Evolutionary conservation across 2,888 invertebrate species (phyloP), one percentile per base, ranked within the genome.

Genomic region (Ametastegia equiseti): DNA sequence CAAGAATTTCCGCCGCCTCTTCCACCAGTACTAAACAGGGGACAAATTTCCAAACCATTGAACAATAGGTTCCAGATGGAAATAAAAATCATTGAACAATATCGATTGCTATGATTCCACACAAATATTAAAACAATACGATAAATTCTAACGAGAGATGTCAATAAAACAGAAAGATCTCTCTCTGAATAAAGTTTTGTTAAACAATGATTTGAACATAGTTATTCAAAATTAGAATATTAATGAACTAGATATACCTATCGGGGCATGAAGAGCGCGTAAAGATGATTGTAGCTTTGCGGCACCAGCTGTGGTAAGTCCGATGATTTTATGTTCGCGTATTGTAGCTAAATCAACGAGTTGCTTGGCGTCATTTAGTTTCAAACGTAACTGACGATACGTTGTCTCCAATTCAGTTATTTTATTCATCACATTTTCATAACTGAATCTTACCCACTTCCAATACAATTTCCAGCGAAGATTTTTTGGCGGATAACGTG

Each of bases 1-100:
- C 94, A 60, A 94, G 87, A 1, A 94, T 93, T 89, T 94, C 94
- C 1, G 94, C 94, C n/a, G 94, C 94, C 89, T 94, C 94, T 88
- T 94, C 94, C 4, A 94, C 93, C 60, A 92, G 88, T n/a, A 92
- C 92, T 92, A 83, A 15, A 88, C 86, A 30, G 82, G 67, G 80
- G 23, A 36, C 73, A 73, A 81, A 67, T 71, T 71, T 85, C 5
- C 45, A 30, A 27, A 45, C 19, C 19, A 11, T 23, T 13, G 1
- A 23, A 42, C 33, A 15, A 69, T 39, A 1, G 13, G 19, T 23
- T 69, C 6, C 23, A 69, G 11, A 45, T n/a, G 5, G 7, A 3
- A 60, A 60, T 60, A 30, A 60, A 11, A 30, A 60, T 54, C 1
- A 54, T 54, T 54, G 54, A 19, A 54, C n/a, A 54, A n/a, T n/a